Base-by-base conservation (phyloP, 2,888 invertebrate species). In the Cremastinae sp. region DNA sequence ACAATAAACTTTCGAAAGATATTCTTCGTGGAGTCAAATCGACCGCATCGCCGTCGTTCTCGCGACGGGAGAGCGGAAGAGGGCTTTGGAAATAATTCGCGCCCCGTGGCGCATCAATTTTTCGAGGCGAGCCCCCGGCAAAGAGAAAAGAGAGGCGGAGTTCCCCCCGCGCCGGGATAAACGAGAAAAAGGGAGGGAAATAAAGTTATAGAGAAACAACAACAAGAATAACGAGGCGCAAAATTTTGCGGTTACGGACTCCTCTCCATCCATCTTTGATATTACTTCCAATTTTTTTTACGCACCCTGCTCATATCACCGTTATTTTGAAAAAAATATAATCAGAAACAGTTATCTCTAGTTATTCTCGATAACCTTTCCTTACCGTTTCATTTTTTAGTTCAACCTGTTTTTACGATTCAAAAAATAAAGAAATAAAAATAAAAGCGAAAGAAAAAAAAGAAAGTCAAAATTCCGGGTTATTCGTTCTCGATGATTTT, bases 401-500 rank as follows among this genome's bases (percentile, higher is more conserved):
- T 28, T 28, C 28, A 28, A 28, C 16, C 14, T 49, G 34, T 18
- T 34, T 1, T 12, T 22, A 53, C 34, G 59, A 20, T 36, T 9
- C 43, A 12, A 2, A 12, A n/a, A 38, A 28, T 16, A 41, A 53
- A 45, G 0, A 9, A 10, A 28, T 49, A 64, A 51, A 36, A 36
- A 34, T 12, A 45, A 16, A 70, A 16, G 34, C n/a, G 41, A 38
- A 54, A 18, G 5, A 9, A 59, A 47, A 41, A 18, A 18, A 28
- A 71, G 53, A 74, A 75, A 64, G 78, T 71, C 47, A 69, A 73
- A 76, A 77, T 62, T 58, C 62, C 61, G 47, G 64, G 41, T 62
- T 54, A 61, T 64, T 75, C 61, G 61, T 73, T 75, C 54, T 58
- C 70, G 73, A 78, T 66, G 47, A 78, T 79, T 81, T 28, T 64